phyloP scores from a whole-genome alignment of 2,113 vertebrate species.

The Protomyctophum bolini region DNA sequence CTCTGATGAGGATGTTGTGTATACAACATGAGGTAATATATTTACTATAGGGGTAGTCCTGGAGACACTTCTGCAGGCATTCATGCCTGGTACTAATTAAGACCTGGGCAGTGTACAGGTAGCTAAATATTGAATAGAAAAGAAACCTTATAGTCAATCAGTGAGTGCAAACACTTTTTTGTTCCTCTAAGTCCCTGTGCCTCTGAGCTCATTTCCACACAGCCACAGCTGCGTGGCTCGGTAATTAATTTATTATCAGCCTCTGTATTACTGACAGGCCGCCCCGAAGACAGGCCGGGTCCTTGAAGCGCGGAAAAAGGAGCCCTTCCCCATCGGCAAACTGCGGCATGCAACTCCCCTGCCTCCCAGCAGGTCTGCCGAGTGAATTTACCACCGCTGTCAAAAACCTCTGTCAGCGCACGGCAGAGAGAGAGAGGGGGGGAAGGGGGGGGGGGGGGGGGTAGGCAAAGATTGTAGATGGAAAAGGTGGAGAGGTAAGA shows the following conservation, averaged over 20 bases:
- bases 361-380: slow-evolving; percentile 24
- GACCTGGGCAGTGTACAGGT: too few relatives aligned
- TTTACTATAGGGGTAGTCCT: too few relatives aligned
- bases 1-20: too few relatives aligned
- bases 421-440: slow-evolving; percentile 25
- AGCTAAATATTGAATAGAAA: too few relatives aligned
- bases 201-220: slow-evolving; percentile 1
- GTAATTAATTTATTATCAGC: slow-evolving; percentile 62
- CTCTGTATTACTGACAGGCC: slow-evolving; percentile 56
- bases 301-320: slow-evolving; percentile 48
- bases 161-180: too few relatives aligned
- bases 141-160: too few relatives aligned
- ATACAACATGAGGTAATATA: too few relatives aligned
- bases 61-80: too few relatives aligned
- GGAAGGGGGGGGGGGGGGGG: background rate
- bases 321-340: slow-evolving; percentile 46
- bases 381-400: slow-evolving; percentile 56
- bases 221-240: slow-evolving; percentile 29
- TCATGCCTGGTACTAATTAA: too few relatives aligned
- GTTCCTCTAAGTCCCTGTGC: too few relatives aligned
- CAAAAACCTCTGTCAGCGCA: slow-evolving; percentile 39
- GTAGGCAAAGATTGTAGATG: too few relatives aligned
- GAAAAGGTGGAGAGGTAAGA: slow-evolving; percentile 19
- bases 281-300: slow-evolving; percentile 49
- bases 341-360: slow-evolving; percentile 13